These are phyloP conservation scores for Ophioninae sp. DNA, from an alignment of 2,888 invertebrate genomes.

Conservation along the genomic window DNA sequence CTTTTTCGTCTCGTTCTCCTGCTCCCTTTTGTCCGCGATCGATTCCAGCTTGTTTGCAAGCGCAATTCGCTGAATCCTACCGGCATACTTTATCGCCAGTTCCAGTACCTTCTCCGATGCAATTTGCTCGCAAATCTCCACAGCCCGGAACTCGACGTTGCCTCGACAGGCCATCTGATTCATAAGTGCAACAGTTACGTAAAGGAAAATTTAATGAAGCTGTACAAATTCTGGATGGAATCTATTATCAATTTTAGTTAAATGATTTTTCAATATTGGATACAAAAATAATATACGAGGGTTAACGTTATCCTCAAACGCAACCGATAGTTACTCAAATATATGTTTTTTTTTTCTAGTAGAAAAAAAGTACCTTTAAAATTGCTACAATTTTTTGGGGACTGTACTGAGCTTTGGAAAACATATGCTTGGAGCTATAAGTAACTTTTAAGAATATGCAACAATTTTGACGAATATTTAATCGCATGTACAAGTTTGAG, in stretches of 20 bases:
- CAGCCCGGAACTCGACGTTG: conserved; percentile 92
- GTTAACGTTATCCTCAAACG: too few species aligned
- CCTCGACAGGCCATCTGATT: conserved; percentile 90
- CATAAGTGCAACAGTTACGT: not conserved
- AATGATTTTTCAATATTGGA: not conserved
- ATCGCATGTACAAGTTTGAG: too few species aligned
- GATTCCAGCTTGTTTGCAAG: conserved; percentile 88
- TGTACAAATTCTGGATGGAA: not conserved
- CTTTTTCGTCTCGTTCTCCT: conserved; percentile 70
- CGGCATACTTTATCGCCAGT: conserved; percentile 94
- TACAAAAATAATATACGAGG: not conserved
- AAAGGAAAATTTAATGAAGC: not conserved
- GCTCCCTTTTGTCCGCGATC: conserved; percentile 74
- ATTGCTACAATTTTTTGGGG: too few species aligned
- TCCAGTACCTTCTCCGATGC: conserved; percentile 89
- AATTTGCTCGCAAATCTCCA: conserved; percentile 92
- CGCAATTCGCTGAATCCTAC: conserved; percentile 88
- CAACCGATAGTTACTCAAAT: too few species aligned
- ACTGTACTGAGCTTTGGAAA: not conserved
- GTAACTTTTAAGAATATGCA: too few species aligned
- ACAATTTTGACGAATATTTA: not conserved
- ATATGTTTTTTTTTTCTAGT: too few species aligned
- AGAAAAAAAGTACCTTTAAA: too few species aligned
- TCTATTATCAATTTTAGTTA: not conserved
- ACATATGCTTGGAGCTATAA: not conserved